These are phyloP conservation scores for Laterallus jamaicensis DNA, from an alignment of 2,113 vertebrate species.

Conservation along the genomic window DNA sequence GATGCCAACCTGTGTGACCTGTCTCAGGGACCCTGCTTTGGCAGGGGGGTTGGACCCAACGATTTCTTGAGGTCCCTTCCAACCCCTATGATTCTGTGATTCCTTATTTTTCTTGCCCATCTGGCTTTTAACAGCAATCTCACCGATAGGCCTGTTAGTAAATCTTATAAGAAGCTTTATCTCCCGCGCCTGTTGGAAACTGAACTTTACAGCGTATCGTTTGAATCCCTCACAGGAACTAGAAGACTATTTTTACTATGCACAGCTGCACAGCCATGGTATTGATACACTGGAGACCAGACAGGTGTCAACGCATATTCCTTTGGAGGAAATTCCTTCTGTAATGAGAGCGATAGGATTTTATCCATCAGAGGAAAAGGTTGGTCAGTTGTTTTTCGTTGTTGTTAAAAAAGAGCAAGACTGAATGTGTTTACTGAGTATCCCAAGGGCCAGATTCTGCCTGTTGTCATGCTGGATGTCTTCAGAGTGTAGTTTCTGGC, in stretches of 20 bases:
- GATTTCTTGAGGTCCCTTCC: too few relatives aligned
- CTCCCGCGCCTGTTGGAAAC: neutral
- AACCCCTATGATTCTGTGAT: too few relatives aligned
- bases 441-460: neutral
- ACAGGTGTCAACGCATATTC: slow-evolving; percentile 80
- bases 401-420: neutral
- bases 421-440: neutral
- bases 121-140: neutral
- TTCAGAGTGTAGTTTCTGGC: neutral
- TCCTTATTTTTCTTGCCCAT: neutral
- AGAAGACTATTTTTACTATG: slow-evolving; percentile 93
- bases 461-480: neutral
- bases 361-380: slow-evolving; percentile 91
- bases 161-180: neutral
- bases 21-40: too few relatives aligned
- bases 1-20: too few relatives aligned
- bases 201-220: neutral
- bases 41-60: too few relatives aligned
- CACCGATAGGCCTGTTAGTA: neutral
- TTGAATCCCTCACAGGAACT: slow-evolving; percentile 80
- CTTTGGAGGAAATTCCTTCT: slow-evolving; percentile 84
- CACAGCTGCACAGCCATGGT: slow-evolving; percentile 83
- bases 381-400: slow-evolving; percentile 47
- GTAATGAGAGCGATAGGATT: slow-evolving; percentile 90
- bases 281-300: slow-evolving; percentile 80